A percentile compares a stretch with the other conserved stretches of the same genome.
These are phyloP conservation scores for Sceloporus tristichus DNA, from an alignment of 2,113 vertebrate species.

Conservation along the genomic window DNA sequence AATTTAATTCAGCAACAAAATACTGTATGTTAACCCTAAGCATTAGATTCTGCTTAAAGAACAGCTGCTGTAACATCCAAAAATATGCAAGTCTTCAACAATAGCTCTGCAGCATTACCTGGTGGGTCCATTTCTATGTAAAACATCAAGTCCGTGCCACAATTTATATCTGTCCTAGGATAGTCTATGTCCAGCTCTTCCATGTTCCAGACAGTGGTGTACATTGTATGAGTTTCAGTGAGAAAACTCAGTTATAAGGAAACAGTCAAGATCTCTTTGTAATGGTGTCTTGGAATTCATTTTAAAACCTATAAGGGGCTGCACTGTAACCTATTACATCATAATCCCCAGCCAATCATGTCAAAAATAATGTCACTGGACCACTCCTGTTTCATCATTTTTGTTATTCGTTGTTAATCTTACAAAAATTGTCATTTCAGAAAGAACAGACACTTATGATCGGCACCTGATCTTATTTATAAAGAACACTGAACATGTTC, in stretches of 20 bases:
- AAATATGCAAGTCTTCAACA: conserved; percentile 70
- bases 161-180: conserved; percentile 82
- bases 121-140: conserved; percentile 89
- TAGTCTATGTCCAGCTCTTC: conserved; percentile 84
- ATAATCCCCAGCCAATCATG: conserved; percentile 96
- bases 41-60: conserved; percentile 52
- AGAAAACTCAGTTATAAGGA: conserved; percentile 77
- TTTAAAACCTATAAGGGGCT: conserved; percentile 89
- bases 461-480: conserved; percentile 52
- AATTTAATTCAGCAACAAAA: conserved; percentile 60
- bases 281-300: conserved; percentile 85
- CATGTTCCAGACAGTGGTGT: conserved; percentile 81
- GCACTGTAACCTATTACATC: conserved; percentile 98
- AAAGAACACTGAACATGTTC: conserved; percentile 58
- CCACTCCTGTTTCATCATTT: conserved; percentile 89
- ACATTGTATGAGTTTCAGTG: conserved; percentile 81
- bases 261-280: conserved; percentile 80
- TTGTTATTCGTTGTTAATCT: conserved; percentile 80
- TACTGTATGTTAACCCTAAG: conserved; percentile 59
- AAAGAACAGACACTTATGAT: conserved; percentile 54
- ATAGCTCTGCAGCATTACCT: conserved; percentile 82
- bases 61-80: conserved; percentile 62
- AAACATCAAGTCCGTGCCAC: conserved; percentile 85
- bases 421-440: conserved; percentile 66
- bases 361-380: conserved; percentile 88